A percentile compares a stretch with the other conserved stretches of the same genome.
phyloP scores from a whole-genome alignment of 2,888 invertebrate genomes.

The Harpagoxenus sublaevis region DNA sequence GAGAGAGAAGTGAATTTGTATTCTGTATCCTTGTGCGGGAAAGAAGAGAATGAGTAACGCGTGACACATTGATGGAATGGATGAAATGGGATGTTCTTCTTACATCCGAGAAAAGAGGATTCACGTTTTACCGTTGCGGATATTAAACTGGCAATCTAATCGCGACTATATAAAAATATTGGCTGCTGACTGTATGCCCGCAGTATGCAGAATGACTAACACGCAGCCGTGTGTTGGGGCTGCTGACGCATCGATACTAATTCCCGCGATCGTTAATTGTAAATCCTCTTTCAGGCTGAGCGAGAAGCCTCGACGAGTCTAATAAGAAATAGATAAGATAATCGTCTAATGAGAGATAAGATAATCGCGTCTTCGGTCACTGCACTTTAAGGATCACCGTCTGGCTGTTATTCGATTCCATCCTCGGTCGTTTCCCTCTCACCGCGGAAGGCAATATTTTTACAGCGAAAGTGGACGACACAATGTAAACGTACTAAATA shows the following conservation, averaged over 20 bases:
- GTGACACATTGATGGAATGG: not conserved
- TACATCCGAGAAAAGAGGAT: constrained; percentile 12
- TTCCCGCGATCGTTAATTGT: not conserved
- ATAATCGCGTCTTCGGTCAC: not conserved
- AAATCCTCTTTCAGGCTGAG: constrained; percentile 16
- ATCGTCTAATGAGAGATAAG: constrained; percentile 2
- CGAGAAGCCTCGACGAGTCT: not conserved
- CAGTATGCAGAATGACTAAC: not conserved
- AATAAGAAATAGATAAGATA: constrained; percentile 23
- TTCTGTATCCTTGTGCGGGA: constrained; percentile 8
- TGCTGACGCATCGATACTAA: constrained; percentile 4
- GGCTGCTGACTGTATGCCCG: not conserved
- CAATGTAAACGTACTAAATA: constrained; percentile 29
- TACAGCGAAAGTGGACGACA: constrained; percentile 53
- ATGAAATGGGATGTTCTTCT: constrained; percentile 1
- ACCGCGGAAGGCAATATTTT: constrained; percentile 42
- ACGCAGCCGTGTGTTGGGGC: not conserved
- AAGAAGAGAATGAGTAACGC: constrained; percentile 1
- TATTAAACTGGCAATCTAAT: constrained; percentile 6
- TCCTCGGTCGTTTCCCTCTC: not conserved
- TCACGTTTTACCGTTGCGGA: constrained; percentile 9
- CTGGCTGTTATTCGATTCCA: not conserved
- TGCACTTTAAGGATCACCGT: constrained; percentile 19
- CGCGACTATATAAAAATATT: constrained; percentile 1
- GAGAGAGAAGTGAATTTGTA: constrained; percentile 3